These are phyloP conservation scores for Charina bottae DNA, from an alignment of 2,113 vertebrate species.

Conservation along the genomic window DNA sequence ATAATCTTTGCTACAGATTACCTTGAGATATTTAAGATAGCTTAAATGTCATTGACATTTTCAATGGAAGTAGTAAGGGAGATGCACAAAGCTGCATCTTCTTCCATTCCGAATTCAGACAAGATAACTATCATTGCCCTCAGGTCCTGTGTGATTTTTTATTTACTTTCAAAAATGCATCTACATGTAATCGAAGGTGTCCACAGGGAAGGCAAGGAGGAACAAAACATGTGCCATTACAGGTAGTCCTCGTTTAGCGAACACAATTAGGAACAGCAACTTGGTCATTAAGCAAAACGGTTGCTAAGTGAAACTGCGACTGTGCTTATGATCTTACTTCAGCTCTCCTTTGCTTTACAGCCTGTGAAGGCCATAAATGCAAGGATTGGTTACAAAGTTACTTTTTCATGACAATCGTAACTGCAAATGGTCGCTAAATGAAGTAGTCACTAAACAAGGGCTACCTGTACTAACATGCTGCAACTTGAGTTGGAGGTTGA, in stretches of 20 bases:
- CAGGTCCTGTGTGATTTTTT: background rate
- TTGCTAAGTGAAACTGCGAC: background rate
- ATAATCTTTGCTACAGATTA: slow-evolving; percentile 1
- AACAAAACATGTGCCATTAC: background rate
- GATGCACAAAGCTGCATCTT: background rate
- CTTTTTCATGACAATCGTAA: background rate
- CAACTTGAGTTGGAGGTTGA: background rate
- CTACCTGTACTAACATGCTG: background rate
- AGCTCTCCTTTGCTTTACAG: background rate
- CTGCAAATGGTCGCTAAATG: background rate
- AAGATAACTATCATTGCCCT: background rate
- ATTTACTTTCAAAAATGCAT: background rate
- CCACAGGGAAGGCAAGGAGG: background rate
- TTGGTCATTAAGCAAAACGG: background rate
- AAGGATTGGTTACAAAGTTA: background rate
- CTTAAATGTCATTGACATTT: background rate
- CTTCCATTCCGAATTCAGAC: background rate
- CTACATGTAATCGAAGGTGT: background rate
- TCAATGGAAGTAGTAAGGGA: background rate
- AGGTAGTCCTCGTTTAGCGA: background rate
- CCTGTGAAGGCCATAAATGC: background rate
- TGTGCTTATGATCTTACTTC: background rate
- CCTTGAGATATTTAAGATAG: background rate
- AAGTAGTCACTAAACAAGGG: background rate
- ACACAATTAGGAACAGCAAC: background rate